These are phyloP conservation scores for Stegana nigrithorax DNA, from an alignment of 2,888 invertebrate species.

Conservation along the genomic window DNA sequence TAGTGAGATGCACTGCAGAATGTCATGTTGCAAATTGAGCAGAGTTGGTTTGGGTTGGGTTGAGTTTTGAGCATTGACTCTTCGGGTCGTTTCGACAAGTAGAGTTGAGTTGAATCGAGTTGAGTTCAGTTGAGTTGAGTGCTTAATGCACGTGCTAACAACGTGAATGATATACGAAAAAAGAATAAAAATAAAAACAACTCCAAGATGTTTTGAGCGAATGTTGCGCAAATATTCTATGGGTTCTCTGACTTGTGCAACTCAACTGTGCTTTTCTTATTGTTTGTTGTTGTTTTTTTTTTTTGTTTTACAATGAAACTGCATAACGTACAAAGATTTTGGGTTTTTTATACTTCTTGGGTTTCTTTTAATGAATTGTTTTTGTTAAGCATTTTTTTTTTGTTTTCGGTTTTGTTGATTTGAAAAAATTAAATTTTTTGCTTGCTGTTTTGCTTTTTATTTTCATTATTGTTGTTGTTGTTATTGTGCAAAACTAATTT, in stretches of 20 bases:
- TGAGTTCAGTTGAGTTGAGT: no score
- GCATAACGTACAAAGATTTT: no score
- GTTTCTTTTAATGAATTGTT: no score
- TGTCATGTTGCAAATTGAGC: constrained; percentile 3
- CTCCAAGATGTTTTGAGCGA: no score
- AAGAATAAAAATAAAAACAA: no score
- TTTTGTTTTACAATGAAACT: neutral
- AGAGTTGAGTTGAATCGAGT: no score
- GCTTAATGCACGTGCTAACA: no score
- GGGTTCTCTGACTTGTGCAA: constrained; percentile 54
- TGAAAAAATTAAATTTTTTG: constrained; percentile 17
- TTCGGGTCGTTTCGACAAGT: no score
- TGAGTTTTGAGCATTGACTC: no score
- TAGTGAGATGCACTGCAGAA: constrained; percentile 18
- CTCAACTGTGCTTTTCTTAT: constrained; percentile 31
- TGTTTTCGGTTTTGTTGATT: constrained; percentile 16
- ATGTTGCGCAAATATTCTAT: constrained; percentile 9
- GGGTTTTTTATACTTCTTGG: no score
- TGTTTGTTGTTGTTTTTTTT: constrained; percentile 34
- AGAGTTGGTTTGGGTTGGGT: constrained; percentile 12
- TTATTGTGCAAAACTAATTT: constrained; percentile 42
- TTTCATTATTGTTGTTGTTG: constrained; percentile 16
- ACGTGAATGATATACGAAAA: constrained; percentile 36
- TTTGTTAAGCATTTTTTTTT: no score
- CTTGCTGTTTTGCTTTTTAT: neutral